phyloP scores from a whole-genome alignment of 2,113 vertebrate genomes.

The Alaudala cheleensis region DNA sequence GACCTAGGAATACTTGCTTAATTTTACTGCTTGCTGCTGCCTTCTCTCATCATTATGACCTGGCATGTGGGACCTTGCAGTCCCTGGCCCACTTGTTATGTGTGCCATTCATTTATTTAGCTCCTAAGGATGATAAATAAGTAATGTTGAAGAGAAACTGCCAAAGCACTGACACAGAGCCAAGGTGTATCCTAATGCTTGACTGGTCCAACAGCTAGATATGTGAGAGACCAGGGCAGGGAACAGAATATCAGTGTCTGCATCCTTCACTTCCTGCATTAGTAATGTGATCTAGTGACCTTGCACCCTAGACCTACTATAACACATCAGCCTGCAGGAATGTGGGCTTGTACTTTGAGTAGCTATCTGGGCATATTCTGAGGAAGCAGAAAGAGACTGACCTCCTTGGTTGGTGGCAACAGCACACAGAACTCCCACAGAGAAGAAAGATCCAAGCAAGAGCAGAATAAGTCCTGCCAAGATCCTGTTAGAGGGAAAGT shows the following conservation, averaged over 20 bases:
- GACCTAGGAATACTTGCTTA: background rate
- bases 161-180: background rate
- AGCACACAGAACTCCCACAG: background rate
- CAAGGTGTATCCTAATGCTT: background rate
- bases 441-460: background rate
- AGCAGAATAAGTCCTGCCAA: background rate
- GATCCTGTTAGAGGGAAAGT: background rate
- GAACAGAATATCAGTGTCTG: background rate
- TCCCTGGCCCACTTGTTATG: background rate
- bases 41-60: background rate
- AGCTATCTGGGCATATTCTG: background rate
- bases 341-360: background rate
- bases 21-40: background rate
- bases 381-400: background rate
- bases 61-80: background rate
- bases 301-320: background rate
- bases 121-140: background rate
- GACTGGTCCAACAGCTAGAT: background rate
- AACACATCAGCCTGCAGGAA: background rate
- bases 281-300: background rate
- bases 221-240: background rate
- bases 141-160: background rate
- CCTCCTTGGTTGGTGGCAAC: background rate
- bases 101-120: background rate
- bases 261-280: background rate